These are phyloP conservation scores for Alectura lathami DNA, from an alignment of 2,113 vertebrate genomes.

Conservation along the genomic window DNA sequence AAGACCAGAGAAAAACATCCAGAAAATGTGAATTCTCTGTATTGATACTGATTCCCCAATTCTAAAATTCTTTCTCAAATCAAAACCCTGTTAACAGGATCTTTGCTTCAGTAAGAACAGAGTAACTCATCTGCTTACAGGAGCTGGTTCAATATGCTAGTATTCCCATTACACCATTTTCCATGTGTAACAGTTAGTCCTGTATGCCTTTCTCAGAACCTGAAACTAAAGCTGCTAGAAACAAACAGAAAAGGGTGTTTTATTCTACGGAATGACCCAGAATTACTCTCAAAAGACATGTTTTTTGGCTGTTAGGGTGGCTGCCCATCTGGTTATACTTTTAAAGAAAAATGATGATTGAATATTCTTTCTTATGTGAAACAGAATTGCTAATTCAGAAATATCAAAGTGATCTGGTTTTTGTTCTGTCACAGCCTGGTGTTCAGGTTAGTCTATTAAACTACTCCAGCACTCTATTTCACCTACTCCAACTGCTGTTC, in stretches of 20 bases:
- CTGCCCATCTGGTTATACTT: slow-evolving; percentile 71
- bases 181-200: background rate
- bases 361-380: slow-evolving; percentile 66
- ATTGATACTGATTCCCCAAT: background rate
- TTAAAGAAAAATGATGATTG: slow-evolving; percentile 64
- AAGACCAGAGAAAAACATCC: background rate
- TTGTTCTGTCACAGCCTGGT: slow-evolving; percentile 68
- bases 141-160: background rate
- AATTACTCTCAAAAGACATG: slow-evolving; percentile 54
- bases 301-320: slow-evolving; percentile 57
- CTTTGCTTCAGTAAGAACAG: background rate
- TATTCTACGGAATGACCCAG: slow-evolving; percentile 41
- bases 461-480: slow-evolving; percentile 56
- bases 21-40: background rate
- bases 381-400: slow-evolving; percentile 71
- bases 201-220: slow-evolving; percentile 29
- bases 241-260: slow-evolving; percentile 44
- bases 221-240: slow-evolving; percentile 51
- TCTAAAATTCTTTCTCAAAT: background rate
- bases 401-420: slow-evolving; percentile 70
- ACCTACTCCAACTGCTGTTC: background rate
- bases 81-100: background rate
- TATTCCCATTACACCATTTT: slow-evolving; percentile 29
- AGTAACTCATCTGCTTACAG: slow-evolving; percentile 38
- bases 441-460: slow-evolving; percentile 67